phyloP scores from a whole-genome alignment of 2,113 vertebrate species.

The Ahaetulla prasina region DNA sequence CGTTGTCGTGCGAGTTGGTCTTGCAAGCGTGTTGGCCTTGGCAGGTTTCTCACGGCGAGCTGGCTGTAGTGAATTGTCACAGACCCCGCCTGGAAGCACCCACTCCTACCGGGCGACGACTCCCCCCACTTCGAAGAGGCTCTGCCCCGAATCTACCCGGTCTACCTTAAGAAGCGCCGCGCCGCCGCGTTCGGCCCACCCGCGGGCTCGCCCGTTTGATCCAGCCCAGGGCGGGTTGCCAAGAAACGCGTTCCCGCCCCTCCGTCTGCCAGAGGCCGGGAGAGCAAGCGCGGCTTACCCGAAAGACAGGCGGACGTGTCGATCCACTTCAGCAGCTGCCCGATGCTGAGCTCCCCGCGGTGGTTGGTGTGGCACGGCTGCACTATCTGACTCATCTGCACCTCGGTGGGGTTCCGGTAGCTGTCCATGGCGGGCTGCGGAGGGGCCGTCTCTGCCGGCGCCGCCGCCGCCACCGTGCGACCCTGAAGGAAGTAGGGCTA shows the following conservation, averaged over 20 bases:
- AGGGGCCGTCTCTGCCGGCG: conserved; percentile 50
- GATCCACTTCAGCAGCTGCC: conserved; percentile 98
- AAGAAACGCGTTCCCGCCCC: not conserved
- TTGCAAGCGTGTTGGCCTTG: no score
- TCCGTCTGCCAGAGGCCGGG: not conserved
- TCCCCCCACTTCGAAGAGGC: not conserved
- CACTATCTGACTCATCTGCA: conserved; percentile 97
- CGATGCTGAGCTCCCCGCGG: conserved; percentile 81
- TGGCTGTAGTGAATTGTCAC: no score
- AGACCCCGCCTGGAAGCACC: not conserved
- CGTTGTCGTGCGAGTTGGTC: no score
- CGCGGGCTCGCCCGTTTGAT: not conserved
- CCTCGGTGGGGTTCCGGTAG: conserved; percentile 84
- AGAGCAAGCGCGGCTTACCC: conserved; percentile 61
- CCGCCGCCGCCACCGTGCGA: not conserved
- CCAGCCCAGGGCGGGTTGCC: not conserved
- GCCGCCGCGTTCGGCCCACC: not conserved
- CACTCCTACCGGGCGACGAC: not conserved
- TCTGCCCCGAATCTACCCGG: not conserved
- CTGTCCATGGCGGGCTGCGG: not conserved
- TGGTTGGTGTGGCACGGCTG: conserved; percentile 94
- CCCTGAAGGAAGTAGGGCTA: not conserved
- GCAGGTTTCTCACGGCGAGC: no score
- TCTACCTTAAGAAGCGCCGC: not conserved
- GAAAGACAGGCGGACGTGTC: conserved; percentile 94